A percentile compares a stretch with the other conserved stretches of the same genome.
These are phyloP conservation scores for Peucedramus taeniatus DNA, from an alignment of 2,113 vertebrate genomes.

Conservation along the genomic window DNA sequence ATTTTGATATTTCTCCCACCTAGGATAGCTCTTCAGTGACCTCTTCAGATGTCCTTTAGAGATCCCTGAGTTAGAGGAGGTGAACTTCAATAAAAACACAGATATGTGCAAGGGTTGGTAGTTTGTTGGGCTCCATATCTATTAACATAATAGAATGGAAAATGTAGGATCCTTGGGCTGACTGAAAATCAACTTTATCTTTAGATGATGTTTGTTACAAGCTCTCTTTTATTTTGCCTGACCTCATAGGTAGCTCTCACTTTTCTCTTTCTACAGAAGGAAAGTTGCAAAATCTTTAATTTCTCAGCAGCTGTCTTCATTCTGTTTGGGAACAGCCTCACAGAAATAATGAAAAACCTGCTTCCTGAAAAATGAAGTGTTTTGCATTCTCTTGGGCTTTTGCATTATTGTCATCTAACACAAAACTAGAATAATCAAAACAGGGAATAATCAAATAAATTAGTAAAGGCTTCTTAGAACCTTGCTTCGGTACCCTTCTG, in stretches of 20 bases:
- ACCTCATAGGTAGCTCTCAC: neutral
- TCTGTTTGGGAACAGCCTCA: neutral
- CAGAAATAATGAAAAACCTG: neutral
- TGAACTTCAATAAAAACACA: neutral
- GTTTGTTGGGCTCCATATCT: no score
- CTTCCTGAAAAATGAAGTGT: neutral
- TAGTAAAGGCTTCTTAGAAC: neutral
- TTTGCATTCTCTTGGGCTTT: neutral
- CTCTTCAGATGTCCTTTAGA: neutral
- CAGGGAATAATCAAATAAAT: neutral
- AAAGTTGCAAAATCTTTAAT: neutral
- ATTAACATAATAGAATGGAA: neutral
- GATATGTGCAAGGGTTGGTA: neutral
- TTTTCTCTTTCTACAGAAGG: neutral
- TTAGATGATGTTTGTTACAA: neutral
- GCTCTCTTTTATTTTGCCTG: neutral
- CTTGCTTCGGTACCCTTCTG: neutral
- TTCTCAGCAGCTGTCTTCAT: neutral
- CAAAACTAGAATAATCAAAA: neutral
- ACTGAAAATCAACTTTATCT: neutral
- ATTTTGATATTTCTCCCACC: no score
- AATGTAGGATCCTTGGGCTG: neutral
- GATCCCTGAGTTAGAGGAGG: neutral
- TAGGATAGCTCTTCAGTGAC: neutral
- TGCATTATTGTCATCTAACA: neutral